Evolutionary conservation across 2,113 vertebrate species (phyloP).

Genomic region (Macaca mulatta): DNA sequence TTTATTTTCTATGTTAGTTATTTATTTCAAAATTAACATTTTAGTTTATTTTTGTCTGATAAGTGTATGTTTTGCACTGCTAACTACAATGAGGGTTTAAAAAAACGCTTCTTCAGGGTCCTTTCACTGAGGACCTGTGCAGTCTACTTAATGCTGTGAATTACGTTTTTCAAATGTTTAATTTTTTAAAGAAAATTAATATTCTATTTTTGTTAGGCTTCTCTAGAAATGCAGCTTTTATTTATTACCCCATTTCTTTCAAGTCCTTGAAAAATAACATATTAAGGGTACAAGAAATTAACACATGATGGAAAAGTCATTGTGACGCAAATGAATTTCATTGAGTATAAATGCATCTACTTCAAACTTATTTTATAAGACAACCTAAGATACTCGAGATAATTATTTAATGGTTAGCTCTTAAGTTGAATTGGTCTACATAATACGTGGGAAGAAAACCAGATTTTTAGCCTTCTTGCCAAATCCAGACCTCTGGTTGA

Average conservation of each 20-base stretch:
- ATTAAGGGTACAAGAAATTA: slow-evolving; percentile 76
- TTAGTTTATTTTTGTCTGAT: slow-evolving; percentile 83
- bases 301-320: slow-evolving; percentile 68
- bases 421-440: slow-evolving; percentile 61
- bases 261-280: slow-evolving; percentile 71
- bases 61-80: slow-evolving; percentile 85
- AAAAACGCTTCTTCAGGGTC: slow-evolving; percentile 76
- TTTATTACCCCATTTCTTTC: slow-evolving; percentile 83
- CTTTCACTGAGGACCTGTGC: slow-evolving; percentile 70
- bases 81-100: slow-evolving; percentile 80
- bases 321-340: slow-evolving; percentile 75
- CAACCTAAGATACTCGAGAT: slow-evolving; percentile 57
- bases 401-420: slow-evolving; percentile 41
- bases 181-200: slow-evolving; percentile 74
- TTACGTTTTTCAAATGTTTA: slow-evolving; percentile 82
- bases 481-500: slow-evolving; percentile 72
- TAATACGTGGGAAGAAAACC: slow-evolving; percentile 63
- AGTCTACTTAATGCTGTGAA: slow-evolving; percentile 89
- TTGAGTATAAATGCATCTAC: slow-evolving; percentile 70
- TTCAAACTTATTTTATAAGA: slow-evolving; percentile 64
- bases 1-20: slow-evolving; percentile 84
- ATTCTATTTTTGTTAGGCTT: slow-evolving; percentile 82
- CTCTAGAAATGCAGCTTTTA: slow-evolving; percentile 83
- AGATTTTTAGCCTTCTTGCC: slow-evolving; percentile 76
- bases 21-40: slow-evolving; percentile 85